These are phyloP conservation scores for Trogon melanurus DNA, from an alignment of 2,113 vertebrate species.

Conservation along the genomic window DNA sequence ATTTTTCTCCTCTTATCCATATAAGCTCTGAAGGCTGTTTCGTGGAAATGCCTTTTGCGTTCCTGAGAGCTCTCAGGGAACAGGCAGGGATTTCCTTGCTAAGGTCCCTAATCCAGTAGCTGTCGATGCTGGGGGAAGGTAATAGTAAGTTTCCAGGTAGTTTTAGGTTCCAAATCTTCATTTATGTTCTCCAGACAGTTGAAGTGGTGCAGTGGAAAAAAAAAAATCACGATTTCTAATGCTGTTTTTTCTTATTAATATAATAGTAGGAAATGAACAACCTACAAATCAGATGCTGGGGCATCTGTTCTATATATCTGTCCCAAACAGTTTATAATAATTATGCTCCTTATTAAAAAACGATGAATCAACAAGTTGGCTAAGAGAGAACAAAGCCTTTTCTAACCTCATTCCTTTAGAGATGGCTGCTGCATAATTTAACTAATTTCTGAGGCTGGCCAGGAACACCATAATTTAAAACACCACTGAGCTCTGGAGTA, in stretches of 20 bases:
- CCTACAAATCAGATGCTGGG: constrained; percentile 71
- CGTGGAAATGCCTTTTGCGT: neutral
- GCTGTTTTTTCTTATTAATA: neutral
- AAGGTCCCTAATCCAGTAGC: neutral
- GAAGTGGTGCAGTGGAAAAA: neutral
- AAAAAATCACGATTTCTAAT: constrained; percentile 5
- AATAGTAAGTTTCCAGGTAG: neutral
- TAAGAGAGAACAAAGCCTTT: constrained; percentile 27
- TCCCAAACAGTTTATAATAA: constrained; percentile 73
- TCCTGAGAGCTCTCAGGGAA: neutral
- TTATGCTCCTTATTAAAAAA: constrained; percentile 59
- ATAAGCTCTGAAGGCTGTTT: neutral
- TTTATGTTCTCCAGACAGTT: neutral
- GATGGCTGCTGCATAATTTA: neutral
- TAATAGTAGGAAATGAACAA: constrained; percentile 66
- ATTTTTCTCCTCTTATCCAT: neutral
- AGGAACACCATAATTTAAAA: neutral
- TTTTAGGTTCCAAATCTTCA: neutral
- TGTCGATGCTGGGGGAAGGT: neutral
- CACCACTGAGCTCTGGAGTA: neutral
- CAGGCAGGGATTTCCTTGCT: neutral
- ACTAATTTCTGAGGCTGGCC: neutral
- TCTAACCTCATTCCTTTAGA: neutral
- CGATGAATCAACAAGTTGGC: constrained; percentile 58
- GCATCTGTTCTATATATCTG: constrained; percentile 66